Base-by-base conservation (phyloP, 2,113 vertebrate genomes). In the Notothenia coriiceps region DNA sequence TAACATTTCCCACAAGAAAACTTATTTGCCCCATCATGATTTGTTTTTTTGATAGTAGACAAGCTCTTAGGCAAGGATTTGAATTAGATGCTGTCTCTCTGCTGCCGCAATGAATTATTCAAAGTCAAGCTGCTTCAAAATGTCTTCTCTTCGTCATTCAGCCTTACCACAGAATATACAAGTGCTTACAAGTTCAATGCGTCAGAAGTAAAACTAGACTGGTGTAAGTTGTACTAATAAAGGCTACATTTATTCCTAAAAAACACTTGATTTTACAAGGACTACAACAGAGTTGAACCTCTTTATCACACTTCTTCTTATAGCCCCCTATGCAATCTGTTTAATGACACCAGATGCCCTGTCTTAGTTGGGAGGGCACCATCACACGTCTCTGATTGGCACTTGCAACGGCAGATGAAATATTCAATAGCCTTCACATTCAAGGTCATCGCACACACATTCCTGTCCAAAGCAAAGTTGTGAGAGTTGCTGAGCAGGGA, bases 361-460 rank as follows among this genome's bases (percentile, higher is more conserved):
- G 14, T 82, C 50, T 70, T n/a, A 18, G 61, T 65, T 63, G 76
- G 76, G 79, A 79, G 50, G 65, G 20, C 84, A 10, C 29, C 44
- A 8, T 66, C 57, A 49, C 17, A 9, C 35, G 0, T 63, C 46
- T 66, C 52, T 57, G 57, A 83, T 18, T 86, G 87, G 74, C 79
- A 70, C 60, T 22, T 74, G 61, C 50, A 69, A 29, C 17, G 4
- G 18, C 40, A 46, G 74, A 80, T 85, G 33, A 77, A 86, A 83
- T 83, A 86, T 92, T 86, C 82, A 79, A 25, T 35, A 65, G 70
- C 52, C 13, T 59, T 83, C 47, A 3, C 5, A 57, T 70, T 78
- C 63, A 84, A 89, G 79, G 86, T 77, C 74, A 79, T 62, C 61
- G 52, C n/a, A 40, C 72, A 13, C 54, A 56, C 78, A 77, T 77